Evolutionary conservation across 2,113 vertebrate species (phyloP).

Genomic region (Salminus brasiliensis): DNA sequence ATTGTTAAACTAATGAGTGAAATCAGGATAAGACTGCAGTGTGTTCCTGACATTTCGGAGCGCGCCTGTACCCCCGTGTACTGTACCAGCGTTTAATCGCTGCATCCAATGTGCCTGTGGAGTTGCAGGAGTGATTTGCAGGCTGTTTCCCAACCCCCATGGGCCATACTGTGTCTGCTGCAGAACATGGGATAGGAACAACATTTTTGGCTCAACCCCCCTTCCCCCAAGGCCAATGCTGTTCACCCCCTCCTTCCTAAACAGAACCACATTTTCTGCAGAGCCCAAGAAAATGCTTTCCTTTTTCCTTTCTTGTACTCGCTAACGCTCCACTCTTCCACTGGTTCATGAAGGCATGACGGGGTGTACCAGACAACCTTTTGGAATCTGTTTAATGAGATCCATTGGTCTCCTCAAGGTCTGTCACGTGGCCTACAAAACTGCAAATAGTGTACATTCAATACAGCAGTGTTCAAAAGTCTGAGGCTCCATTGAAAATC

Average conservation of each 20-base stretch:
- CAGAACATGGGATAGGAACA: slow-evolving; percentile 42
- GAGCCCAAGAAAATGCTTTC: slow-evolving; percentile 61
- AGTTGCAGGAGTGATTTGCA: slow-evolving; percentile 37
- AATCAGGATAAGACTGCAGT: slow-evolving; percentile 35
- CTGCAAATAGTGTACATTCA: not conserved
- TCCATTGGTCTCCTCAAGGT: not conserved
- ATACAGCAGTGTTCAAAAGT: no score
- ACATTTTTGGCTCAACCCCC: slow-evolving; percentile 29
- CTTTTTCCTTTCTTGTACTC: slow-evolving; percentile 29
- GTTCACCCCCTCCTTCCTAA: slow-evolving; percentile 59
- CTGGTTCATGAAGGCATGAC: not conserved
- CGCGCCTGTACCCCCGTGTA: not conserved
- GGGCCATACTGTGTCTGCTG: slow-evolving; percentile 9
- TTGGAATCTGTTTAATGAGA: not conserved
- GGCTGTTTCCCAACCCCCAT: slow-evolving; percentile 38
- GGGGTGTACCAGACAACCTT: not conserved
- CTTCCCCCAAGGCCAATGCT: slow-evolving; percentile 45
- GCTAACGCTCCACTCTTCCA: not conserved
- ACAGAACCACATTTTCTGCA: slow-evolving; percentile 72
- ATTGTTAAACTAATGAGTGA: slow-evolving; percentile 35
- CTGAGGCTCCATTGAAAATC: no score
- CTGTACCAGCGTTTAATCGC: not conserved
- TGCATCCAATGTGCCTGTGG: not conserved
- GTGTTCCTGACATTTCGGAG: slow-evolving; percentile 20
- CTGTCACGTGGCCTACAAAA: not conserved